phyloP scores from a whole-genome alignment of 2,888 invertebrate species.

The Caenorhabditis parvicauda region DNA sequence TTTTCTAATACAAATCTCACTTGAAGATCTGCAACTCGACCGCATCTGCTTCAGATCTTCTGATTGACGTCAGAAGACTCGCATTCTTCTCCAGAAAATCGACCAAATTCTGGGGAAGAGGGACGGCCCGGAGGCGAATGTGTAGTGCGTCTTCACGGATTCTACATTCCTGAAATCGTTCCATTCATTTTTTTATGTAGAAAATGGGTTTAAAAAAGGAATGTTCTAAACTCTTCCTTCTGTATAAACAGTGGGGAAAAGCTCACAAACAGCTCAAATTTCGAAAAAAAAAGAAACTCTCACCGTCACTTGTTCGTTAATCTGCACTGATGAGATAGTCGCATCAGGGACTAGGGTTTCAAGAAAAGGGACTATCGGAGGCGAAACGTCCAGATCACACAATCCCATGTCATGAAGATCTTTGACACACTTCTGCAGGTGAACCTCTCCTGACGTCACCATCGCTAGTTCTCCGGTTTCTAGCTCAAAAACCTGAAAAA shows the following conservation, averaged over 20 bases:
- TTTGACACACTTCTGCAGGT: conserved; percentile 88
- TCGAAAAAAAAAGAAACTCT: not conserved
- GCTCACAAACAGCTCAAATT: not conserved
- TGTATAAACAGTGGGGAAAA: too few species aligned
- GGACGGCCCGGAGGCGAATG: conserved; percentile 51
- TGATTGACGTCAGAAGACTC: conserved; percentile 26
- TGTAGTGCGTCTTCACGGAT: conserved; percentile 39
- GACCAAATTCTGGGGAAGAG: conserved; percentile 30
- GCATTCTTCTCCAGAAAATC: conserved; percentile 39
- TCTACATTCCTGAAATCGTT: conserved; percentile 45
- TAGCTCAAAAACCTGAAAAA: conserved; percentile 70
- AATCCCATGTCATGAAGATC: conserved; percentile 74
- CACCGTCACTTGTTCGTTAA: conserved; percentile 48
- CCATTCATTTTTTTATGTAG: not conserved
- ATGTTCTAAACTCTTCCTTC: too few species aligned
- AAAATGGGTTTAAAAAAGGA: too few species aligned
- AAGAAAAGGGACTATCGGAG: conserved; percentile 91
- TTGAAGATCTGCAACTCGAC: conserved; percentile 14
- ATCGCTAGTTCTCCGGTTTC: conserved; percentile 93
- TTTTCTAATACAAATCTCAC: not conserved
- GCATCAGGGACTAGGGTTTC: conserved; percentile 79
- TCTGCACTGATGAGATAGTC: conserved; percentile 36
- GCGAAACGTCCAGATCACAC: conserved; percentile 71
- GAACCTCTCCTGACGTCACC: conserved; percentile 92
- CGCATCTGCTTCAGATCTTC: conserved; percentile 29